Conservation (phyloP, 2,797 vertebrate genomes). For the Vespertilio murinus region DNA sequence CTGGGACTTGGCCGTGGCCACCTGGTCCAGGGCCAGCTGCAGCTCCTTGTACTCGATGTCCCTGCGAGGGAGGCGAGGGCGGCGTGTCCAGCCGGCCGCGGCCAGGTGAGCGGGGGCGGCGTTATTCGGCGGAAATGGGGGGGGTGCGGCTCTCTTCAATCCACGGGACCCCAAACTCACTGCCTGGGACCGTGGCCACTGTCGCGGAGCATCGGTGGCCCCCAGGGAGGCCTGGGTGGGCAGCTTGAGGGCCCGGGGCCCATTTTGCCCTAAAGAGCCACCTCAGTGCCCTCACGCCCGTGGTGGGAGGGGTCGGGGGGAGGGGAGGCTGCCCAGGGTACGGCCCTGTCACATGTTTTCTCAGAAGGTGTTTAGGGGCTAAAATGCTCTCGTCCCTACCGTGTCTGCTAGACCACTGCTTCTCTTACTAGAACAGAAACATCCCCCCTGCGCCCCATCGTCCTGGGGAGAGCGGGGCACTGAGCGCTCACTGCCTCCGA, state of each 20-base stretch:
- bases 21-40: conserved; percentile 93
- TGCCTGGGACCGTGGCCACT: background rate
- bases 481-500: accelerated
- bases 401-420: background rate
- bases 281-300: accelerated
- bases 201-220: accelerated
- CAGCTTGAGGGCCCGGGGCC: background rate
- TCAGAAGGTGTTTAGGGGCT: background rate
- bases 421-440: background rate
- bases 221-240: background rate
- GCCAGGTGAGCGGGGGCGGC: accelerated
- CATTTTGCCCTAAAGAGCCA: background rate
- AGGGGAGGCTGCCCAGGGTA: accelerated
- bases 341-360: background rate
- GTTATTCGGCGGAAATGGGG: background rate
- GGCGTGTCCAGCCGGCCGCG: accelerated
- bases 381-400: background rate
- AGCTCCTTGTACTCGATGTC: conserved; percentile 93
- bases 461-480: background rate
- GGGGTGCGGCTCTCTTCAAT: background rate
- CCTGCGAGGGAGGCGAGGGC: conserved; percentile 82
- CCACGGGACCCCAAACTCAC: accelerated
- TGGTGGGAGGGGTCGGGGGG: too few relatives aligned
- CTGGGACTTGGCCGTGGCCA: conserved; percentile 84
- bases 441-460: background rate